These are phyloP conservation scores for Acromyrmex charruanus DNA, from an alignment of 1,140 invertebrate genomes.

Conservation along the genomic window DNA sequence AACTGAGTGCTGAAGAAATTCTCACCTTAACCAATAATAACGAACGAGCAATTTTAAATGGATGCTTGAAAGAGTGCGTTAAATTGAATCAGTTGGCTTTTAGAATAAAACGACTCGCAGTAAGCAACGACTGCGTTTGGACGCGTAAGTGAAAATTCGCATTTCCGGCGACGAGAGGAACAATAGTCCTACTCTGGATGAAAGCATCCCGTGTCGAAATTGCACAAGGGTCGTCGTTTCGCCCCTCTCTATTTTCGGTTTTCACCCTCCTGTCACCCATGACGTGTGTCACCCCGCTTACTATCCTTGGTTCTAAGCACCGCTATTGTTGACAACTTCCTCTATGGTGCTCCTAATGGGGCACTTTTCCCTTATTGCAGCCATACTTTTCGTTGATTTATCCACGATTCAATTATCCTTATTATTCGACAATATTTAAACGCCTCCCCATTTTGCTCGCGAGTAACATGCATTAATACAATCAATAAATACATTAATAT, in stretches of 20 bases:
- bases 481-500: not conserved
- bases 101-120: constrained; percentile 31
- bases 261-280: not conserved
- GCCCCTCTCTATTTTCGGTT: constrained; percentile 65
- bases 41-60: constrained; percentile 4
- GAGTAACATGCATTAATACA: not conserved
- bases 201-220: constrained; percentile 57
- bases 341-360: constrained; percentile 12
- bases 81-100: constrained; percentile 33
- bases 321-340: constrained; percentile 67
- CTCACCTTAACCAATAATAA: not conserved
- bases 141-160: constrained; percentile 69
- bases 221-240: constrained; percentile 61
- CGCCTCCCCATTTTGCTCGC: not conserved
- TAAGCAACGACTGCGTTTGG: constrained; percentile 30
- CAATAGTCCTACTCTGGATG: constrained; percentile 54
- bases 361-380: not conserved
- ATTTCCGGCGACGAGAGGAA: constrained; percentile 45
- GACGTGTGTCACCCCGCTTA: constrained; percentile 46
- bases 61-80: constrained; percentile 3
- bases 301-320: constrained; percentile 22
- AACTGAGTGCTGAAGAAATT: not conserved
- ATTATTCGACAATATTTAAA: constrained; percentile 23
- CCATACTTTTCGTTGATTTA: constrained; percentile 2
- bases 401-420: not conserved